Evolutionary conservation across 2,113 vertebrate genomes (phyloP).

Genomic region (Sapajus apella): DNA sequence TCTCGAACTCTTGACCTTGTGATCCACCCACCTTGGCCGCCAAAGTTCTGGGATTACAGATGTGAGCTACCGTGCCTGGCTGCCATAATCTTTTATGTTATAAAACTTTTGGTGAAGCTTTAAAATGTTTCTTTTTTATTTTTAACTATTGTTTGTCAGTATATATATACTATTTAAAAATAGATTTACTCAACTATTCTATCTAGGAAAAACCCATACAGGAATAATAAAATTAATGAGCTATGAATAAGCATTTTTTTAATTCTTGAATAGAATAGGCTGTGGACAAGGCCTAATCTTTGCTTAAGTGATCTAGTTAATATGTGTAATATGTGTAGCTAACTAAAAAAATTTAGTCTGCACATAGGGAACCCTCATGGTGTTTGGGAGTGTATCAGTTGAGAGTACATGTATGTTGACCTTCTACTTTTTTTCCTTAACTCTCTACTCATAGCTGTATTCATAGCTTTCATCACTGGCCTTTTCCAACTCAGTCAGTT

Average conservation of each 20-base stretch:
- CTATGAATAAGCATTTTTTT: conserved; percentile 27
- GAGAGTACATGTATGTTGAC: neutral
- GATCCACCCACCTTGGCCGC: no score
- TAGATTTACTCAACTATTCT: conserved; percentile 4
- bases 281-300: neutral
- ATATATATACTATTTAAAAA: conserved; percentile 29
- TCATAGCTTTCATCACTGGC: neutral
- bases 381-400: conserved; percentile 6
- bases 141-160: neutral
- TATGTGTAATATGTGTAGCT: neutral
- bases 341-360: neutral
- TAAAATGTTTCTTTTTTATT: neutral
- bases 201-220: neutral
- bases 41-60: no score
- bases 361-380: neutral
- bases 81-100: neutral
- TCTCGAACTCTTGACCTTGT: no score
- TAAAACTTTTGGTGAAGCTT: conserved; percentile 35
- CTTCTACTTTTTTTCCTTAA: neutral
- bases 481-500: conserved; percentile 4
- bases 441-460: neutral
- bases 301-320: neutral
- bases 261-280: neutral
- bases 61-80: no score
- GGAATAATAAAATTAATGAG: conserved; percentile 45